Percentiles rank a stretch among this genome's conserved stretches.
phyloP scores from a whole-genome alignment of 2,113 vertebrate species.

The Zosterops pallidus region DNA sequence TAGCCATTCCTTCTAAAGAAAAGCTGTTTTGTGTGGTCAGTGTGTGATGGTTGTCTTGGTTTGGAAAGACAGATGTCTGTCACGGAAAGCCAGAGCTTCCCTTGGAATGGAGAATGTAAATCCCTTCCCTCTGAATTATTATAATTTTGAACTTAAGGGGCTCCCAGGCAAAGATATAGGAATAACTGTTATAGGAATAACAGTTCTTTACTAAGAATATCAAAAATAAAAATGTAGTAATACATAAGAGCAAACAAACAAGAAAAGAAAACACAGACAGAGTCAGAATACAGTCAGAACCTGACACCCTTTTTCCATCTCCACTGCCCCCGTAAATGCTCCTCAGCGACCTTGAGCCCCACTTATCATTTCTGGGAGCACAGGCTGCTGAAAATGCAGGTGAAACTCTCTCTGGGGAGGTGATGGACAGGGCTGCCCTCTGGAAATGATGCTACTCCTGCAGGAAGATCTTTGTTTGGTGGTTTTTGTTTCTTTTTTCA shows the following conservation, averaged over 20 bases:
- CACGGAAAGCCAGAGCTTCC: not conserved
- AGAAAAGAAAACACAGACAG: not conserved
- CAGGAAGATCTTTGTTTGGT: rapidly evolving
- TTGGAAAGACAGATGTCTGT: not conserved
- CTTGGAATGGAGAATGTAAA: not conserved
- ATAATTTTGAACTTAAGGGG: not conserved
- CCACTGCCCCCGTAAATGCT: not conserved
- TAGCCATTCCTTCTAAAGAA: not conserved
- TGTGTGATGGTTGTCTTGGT: not conserved
- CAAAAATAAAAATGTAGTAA: not conserved
- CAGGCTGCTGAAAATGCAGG: not conserved
- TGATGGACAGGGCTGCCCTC: rapidly evolving
- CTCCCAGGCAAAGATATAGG: not conserved
- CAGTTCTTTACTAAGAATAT: not conserved
- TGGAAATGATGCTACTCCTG: not conserved
- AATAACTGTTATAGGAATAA: not conserved
- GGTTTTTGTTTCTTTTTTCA: not conserved
- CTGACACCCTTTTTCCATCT: too few relatives aligned
- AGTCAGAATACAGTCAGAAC: too few relatives aligned
- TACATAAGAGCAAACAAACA: not conserved
- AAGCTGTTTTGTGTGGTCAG: not conserved
- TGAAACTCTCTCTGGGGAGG: not conserved
- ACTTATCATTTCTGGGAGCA: rapidly evolving
- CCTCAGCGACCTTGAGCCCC: not conserved
- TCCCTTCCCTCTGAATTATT: not conserved